Percentiles rank a stretch among this genome's conserved stretches.
Evolutionary conservation across 2,888 invertebrate genomes (phyloP).

Genomic region (Epistrophe eligans): DNA sequence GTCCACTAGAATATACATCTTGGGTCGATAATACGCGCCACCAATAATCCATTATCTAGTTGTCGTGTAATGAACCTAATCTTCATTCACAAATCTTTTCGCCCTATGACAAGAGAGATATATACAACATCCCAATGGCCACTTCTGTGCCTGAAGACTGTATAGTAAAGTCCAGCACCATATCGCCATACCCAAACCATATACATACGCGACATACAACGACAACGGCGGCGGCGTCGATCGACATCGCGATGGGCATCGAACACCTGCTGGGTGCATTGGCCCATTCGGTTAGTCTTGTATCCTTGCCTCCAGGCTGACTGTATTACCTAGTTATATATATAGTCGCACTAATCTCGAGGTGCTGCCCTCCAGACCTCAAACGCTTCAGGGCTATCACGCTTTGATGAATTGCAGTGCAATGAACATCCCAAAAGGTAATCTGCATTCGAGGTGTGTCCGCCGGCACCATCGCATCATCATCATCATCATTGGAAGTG

Average conservation of each 20-base stretch:
- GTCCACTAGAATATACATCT: conserved; percentile 51
- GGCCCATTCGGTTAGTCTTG: conserved; percentile 41
- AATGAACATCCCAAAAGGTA: conserved; percentile 62
- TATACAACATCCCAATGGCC: conserved; percentile 36
- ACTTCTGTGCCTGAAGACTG: conserved; percentile 28
- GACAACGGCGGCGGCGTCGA: conserved; percentile 43
- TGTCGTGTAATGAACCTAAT: conserved; percentile 73
- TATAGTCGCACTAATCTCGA: conserved; percentile 46
- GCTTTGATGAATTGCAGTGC: conserved; percentile 70
- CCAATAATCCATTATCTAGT: conserved; percentile 73
- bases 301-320: conserved; percentile 34
- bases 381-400: conserved; percentile 59
- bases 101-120: conserved; percentile 25
- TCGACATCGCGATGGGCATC: conserved; percentile 58
- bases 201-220: conserved; percentile 19
- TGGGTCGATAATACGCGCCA: conserved; percentile 65
- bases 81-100: conserved; percentile 70
- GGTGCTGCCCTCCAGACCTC: conserved; percentile 55
- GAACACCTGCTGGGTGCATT: conserved; percentile 73
- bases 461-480: conserved; percentile 55
- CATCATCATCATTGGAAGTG: background rate
- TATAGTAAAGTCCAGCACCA: background rate
- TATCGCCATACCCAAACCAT: background rate
- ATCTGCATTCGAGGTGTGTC: conserved; percentile 74
- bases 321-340: conserved; percentile 6